Evolutionary conservation across 2,113 vertebrate species (phyloP), one percentile per base, ranked within the genome.

Genomic region (Sylvietta virens): DNA sequence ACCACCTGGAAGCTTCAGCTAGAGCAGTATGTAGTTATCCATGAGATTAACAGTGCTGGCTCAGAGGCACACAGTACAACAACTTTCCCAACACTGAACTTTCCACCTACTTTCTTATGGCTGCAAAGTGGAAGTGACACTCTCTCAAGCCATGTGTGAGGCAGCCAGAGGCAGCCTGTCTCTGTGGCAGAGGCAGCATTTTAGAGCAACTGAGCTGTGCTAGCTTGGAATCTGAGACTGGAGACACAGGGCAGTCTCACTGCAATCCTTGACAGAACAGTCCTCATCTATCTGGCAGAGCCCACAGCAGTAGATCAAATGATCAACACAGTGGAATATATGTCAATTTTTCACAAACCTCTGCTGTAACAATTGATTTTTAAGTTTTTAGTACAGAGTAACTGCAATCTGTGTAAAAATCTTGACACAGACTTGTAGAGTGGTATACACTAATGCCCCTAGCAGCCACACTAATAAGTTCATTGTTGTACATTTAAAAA

Each of bases 1-100:
- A 93, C 79, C 87, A 95, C 96, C 90, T 95, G 95, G 85, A 93
- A 95, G 60, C 62, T 88, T 54, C 87, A 90, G 26, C 67, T 77
- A 73, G 27, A 80, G 64, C 74, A 62, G 30, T 44, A 22, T 24
- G 71, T 81, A 58, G n/a, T 73, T 94, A 81, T 62, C 71, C 47
- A 9, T 42, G 62, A 95, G 84, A 76, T 82, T 47, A 91, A 40
- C 54, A 57, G 66, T 2, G 0, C 39, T 47, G 64, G 81, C 84
- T 89, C 72, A 81, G 78, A 92, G 73, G n/a, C 37, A 65, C 39
- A 13, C 1, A 61, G 37, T 16, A 31, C 76, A 62, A 42, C 54
- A 56, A 16, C 45, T 72, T 96, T 24, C 57, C 84, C 81, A 76
- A 58, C 6, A 4, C 57, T 35, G 33, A 40, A 3, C 42, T 86